These are phyloP conservation scores for Ramphastos sulfuratus DNA, from an alignment of 2,113 vertebrate genomes.

Conservation along the genomic window DNA sequence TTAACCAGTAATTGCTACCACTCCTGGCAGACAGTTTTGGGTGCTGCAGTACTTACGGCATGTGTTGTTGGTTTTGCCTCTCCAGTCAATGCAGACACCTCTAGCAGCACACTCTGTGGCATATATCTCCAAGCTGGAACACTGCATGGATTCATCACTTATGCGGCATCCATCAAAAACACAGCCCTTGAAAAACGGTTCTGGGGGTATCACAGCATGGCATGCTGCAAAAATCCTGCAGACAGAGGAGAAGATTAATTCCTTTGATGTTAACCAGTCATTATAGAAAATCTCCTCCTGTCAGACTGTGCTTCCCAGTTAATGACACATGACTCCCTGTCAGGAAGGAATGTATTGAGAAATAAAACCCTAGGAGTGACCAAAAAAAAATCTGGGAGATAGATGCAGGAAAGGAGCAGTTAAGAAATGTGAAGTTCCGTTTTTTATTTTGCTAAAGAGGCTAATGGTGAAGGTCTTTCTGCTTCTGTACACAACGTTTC, in stretches of 20 bases:
- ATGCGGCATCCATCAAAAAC: conserved; percentile 73
- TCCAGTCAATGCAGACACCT: conserved; percentile 87
- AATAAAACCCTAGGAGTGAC: neutral
- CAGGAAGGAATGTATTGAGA: neutral
- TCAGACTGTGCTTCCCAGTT: neutral
- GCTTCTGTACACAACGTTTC: neutral
- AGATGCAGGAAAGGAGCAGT: neutral
- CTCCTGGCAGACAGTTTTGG: neutral
- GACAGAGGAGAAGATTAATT: neutral
- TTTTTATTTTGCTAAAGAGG: neutral
- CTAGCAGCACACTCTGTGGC: conserved; percentile 77
- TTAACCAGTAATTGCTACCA: neutral
- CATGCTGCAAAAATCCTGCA: conserved; percentile 82
- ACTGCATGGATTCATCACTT: conserved; percentile 13
- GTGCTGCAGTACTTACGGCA: conserved; percentile 79
- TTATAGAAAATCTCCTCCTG: neutral
- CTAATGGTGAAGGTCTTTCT: neutral
- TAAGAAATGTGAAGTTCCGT: neutral
- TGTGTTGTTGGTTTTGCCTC: conserved; percentile 70
- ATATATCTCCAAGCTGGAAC: conserved; percentile 84
- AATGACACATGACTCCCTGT: neutral
- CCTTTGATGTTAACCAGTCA: neutral
- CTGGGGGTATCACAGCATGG: conserved; percentile 67
- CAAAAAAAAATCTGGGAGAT: neutral
- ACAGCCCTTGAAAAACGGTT: conserved; percentile 76